These are phyloP conservation scores for Eristalis intricaria DNA, from an alignment of 2,888 invertebrate species.

Conservation along the genomic window DNA sequence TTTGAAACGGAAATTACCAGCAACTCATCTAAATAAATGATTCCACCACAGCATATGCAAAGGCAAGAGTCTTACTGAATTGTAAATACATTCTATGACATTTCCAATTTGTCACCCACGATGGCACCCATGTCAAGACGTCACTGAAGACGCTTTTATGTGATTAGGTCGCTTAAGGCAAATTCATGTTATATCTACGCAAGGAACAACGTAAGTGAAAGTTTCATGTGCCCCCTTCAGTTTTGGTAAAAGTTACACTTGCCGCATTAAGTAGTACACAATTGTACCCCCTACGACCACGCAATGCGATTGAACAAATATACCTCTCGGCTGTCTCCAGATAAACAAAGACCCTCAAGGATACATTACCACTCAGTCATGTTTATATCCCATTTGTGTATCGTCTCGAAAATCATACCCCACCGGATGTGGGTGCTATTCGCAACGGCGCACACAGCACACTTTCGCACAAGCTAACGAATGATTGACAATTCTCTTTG, in stretches of 20 bases:
- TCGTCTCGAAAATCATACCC: background rate
- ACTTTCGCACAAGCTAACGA: background rate
- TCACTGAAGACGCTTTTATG: background rate
- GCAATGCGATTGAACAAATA: constrained; percentile 1
- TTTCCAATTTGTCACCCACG: no score
- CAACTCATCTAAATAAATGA: no score
- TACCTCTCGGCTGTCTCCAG: background rate
- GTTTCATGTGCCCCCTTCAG: background rate
- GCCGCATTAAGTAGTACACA: constrained; percentile 18
- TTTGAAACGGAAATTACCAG: no score
- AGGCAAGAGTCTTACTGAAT: no score
- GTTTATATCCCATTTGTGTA: constrained; percentile 9
- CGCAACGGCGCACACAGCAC: background rate
- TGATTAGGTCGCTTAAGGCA: background rate
- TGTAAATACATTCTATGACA: no score
- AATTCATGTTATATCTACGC: background rate
- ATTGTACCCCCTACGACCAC: constrained; percentile 28
- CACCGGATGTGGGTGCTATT: background rate
- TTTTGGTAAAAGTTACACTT: constrained; percentile 4
- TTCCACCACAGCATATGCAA: no score
- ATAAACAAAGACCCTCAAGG: constrained; percentile 12
- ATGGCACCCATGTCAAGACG: background rate
- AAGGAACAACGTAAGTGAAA: background rate
- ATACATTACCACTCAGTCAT: constrained; percentile 49
- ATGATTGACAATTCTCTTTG: constrained; percentile 44